These are phyloP conservation scores for honey bee (Apis mellifera) DNA, from an alignment of 1,140 invertebrate genomes.

Conservation along the genomic window DNA sequence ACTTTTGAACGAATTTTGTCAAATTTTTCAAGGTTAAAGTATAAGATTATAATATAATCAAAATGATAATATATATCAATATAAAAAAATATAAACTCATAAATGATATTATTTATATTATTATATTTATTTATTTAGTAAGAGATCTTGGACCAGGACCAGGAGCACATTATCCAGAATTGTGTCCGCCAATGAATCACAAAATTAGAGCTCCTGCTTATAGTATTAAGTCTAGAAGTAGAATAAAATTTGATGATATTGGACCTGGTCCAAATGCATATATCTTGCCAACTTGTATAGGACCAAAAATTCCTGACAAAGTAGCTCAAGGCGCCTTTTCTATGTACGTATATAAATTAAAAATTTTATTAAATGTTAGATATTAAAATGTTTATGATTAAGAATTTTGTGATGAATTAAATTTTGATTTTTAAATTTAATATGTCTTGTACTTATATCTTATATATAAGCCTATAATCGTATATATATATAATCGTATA, in stretches of 20 bases:
- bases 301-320: constrained; percentile 75
- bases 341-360: constrained; percentile 65
- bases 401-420: neutral
- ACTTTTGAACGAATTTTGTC: no score
- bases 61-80: neutral
- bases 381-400: neutral
- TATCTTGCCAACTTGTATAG: constrained; percentile 73
- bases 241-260: constrained; percentile 31
- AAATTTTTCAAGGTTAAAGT: no score
- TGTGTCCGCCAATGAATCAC: constrained; percentile 72
- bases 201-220: constrained; percentile 68
- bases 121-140: constrained; percentile 24
- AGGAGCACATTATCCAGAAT: constrained; percentile 74
- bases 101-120: neutral
- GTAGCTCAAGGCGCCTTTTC: constrained; percentile 72
- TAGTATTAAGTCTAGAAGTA: constrained; percentile 59
- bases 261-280: constrained; percentile 75
- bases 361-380: neutral
- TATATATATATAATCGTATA: no score
- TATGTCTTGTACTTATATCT: neutral
- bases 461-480: no score
- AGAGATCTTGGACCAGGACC: constrained; percentile 72
- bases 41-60: no score
- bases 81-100: neutral
- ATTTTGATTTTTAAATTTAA: neutral